A percentile compares a stretch with the other conserved stretches of the same genome.
phyloP scores from a whole-genome alignment of 2,888 invertebrate genomes.

The Phania funesta region DNA sequence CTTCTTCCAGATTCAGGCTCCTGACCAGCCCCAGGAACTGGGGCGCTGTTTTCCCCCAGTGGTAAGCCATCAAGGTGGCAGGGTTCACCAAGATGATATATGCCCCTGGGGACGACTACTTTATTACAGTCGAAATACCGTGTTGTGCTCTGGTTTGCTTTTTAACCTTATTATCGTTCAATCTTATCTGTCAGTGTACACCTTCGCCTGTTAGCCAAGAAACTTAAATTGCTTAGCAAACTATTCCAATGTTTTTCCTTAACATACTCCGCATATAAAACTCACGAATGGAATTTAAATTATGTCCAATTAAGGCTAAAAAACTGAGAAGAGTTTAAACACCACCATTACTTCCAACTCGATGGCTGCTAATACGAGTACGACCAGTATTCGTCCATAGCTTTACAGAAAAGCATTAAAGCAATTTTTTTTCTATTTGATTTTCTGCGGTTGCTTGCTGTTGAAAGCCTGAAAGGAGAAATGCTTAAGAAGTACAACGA shows the following conservation, averaged over 20 bases:
- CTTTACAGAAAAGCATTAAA: constrained; percentile 38
- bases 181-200: constrained; percentile 19
- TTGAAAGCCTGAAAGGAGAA: background rate
- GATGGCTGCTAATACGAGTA: constrained; percentile 11
- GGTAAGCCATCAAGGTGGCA: too few species aligned
- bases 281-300: constrained; percentile 79
- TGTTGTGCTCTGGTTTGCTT: too few species aligned
- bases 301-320: constrained; percentile 77
- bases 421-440: background rate
- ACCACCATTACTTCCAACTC: constrained; percentile 62
- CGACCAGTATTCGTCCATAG: constrained; percentile 27
- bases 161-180: background rate
- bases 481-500: constrained; percentile 29
- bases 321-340: constrained; percentile 60
- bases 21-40: too few species aligned
- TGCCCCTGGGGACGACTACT: too few species aligned
- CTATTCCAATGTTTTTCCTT: constrained; percentile 37
- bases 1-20: too few species aligned
- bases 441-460: background rate
- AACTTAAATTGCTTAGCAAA: constrained; percentile 45
- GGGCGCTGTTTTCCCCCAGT: too few species aligned
- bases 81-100: too few species aligned
- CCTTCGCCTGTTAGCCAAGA: constrained; percentile 35
- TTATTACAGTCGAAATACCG: too few species aligned
- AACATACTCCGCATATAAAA: constrained; percentile 58